Conservation (phyloP, 2,113 vertebrate genomes). For the Scolopax mira region DNA sequence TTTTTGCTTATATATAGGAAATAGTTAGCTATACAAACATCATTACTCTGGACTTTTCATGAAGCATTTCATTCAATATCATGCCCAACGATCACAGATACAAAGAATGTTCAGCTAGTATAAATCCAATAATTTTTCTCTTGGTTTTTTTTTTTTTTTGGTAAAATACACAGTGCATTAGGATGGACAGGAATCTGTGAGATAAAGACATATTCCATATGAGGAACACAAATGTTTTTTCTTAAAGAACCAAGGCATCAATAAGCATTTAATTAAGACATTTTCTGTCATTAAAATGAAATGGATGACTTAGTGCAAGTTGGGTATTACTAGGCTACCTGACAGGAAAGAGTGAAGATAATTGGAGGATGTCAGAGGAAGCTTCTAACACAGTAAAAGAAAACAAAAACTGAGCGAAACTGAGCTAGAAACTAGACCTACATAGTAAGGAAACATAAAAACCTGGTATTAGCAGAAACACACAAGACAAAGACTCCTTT, state of each 20-base stretch:
- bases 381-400: not conserved
- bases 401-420: not conserved
- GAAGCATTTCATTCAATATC: not conserved
- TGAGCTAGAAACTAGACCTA: not conserved
- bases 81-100: not conserved
- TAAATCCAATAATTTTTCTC: not conserved
- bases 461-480: not conserved
- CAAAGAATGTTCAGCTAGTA: not conserved
- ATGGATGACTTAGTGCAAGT: not conserved
- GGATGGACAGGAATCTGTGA: not conserved
- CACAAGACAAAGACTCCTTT: not conserved
- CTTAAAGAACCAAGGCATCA: not conserved
- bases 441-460: not conserved
- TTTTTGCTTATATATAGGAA: not conserved
- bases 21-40: not conserved
- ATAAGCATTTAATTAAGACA: not conserved
- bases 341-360: not conserved
- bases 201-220: not conserved
- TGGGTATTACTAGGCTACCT: not conserved
- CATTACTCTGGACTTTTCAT: not conserved
- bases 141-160: not conserved
- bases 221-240: not conserved
- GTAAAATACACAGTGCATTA: not conserved
- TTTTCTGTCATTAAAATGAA: not conserved
- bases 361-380: not conserved